phyloP scores from a whole-genome alignment of 1,140 invertebrate species.

The Carposina sasakii region DNA sequence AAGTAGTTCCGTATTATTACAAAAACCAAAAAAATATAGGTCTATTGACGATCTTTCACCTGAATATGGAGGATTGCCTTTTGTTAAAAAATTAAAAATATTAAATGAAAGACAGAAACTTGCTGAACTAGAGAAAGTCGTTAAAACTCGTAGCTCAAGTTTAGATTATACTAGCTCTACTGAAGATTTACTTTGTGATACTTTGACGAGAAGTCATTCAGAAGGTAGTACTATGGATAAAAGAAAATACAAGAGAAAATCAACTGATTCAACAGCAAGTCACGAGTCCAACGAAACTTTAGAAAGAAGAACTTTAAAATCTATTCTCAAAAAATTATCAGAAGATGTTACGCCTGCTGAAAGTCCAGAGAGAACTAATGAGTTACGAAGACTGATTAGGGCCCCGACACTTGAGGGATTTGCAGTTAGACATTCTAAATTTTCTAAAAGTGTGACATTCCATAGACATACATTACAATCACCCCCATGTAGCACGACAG shows the following conservation, averaged over 20 bases:
- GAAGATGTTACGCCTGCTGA: conserved; percentile 72
- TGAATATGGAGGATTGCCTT: conserved; percentile 88
- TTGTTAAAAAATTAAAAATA: conserved; percentile 91
- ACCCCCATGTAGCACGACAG: conserved; percentile 76
- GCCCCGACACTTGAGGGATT: conserved; percentile 90
- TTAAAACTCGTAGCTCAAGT: conserved; percentile 83
- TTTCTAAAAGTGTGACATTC: conserved; percentile 91
- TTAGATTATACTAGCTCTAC: conserved; percentile 82
- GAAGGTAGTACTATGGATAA: conserved; percentile 74
- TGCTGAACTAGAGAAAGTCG: conserved; percentile 83
- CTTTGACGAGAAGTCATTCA: conserved; percentile 78
- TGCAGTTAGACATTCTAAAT: conserved; percentile 88
- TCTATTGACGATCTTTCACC: conserved; percentile 91
- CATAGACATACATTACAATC: conserved; percentile 87
- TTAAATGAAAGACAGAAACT: conserved; percentile 90
- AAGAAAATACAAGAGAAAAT: conserved; percentile 60
- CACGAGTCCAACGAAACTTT: conserved; percentile 88
- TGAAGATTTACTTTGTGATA: conserved; percentile 74
- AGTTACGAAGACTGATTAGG: conserved; percentile 79
- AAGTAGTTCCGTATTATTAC: conserved; percentile 48
- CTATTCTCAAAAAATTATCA: conserved; percentile 87
- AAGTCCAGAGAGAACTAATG: conserved; percentile 66
- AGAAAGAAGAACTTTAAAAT: conserved; percentile 86
- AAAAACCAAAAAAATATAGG: conserved; percentile 78
- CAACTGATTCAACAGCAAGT: conserved; percentile 63